Conservation (phyloP, 2,113 vertebrate genomes). For the Pseudorasbora parva region DNA sequence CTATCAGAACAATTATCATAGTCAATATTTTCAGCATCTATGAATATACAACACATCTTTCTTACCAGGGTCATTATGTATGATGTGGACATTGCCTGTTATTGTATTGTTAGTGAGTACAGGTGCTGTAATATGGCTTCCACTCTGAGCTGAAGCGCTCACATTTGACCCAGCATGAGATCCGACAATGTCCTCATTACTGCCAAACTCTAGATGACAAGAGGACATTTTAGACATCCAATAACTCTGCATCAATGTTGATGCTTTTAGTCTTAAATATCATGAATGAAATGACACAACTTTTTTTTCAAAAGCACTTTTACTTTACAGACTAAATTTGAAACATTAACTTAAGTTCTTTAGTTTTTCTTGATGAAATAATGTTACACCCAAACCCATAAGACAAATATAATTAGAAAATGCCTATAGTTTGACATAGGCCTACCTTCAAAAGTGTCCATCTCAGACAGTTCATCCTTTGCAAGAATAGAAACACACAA, state of each 20-base stretch:
- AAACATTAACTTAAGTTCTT: background rate
- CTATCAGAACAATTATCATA: background rate
- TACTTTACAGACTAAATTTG: background rate
- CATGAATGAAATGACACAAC: background rate
- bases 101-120: background rate
- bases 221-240: too few species aligned
- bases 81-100: background rate
- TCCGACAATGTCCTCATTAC: too few species aligned
- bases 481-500: background rate
- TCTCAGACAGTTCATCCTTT: background rate
- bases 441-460: background rate
- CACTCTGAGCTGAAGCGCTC: background rate
- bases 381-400: too few species aligned
- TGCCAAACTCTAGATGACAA: background rate
- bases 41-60: background rate
- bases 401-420: background rate
- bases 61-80: background rate
- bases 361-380: background rate
- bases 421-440: background rate
- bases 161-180: background rate
- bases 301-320: too few species aligned
- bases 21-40: background rate
- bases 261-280: background rate
- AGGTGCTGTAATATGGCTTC: conserved; percentile 1
- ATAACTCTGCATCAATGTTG: too few species aligned